phyloP scores from a whole-genome alignment of 1,140 invertebrate genomes.

The Caenorhabditis remanei region DNA sequence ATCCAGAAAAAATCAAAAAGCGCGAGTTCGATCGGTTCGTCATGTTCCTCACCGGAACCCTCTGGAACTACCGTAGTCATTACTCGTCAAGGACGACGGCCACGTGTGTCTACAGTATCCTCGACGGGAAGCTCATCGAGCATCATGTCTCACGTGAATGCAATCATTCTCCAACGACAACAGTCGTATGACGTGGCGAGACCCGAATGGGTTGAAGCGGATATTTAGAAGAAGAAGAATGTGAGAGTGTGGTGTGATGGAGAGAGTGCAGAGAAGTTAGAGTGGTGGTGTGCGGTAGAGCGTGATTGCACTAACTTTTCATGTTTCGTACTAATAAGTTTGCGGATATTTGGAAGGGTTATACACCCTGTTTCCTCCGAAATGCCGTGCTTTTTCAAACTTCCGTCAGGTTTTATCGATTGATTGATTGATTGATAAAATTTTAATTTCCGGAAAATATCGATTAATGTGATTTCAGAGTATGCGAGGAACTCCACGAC shows the following conservation, averaged over 20 bases:
- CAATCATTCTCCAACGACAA: background rate
- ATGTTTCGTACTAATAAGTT: too few relatives aligned
- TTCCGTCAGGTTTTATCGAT: too few relatives aligned
- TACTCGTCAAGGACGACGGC: background rate
- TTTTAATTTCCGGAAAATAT: background rate
- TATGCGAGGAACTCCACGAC: slow-evolving; percentile 58
- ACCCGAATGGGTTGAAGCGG: slow-evolving; percentile 19
- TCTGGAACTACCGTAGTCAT: background rate
- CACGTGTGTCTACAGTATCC: slow-evolving; percentile 32
- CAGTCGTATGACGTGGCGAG: slow-evolving; percentile 25
- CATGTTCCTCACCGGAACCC: background rate
- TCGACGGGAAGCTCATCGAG: background rate
- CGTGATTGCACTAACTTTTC: background rate
- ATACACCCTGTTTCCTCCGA: too few relatives aligned
- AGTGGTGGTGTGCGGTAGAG: too few relatives aligned
- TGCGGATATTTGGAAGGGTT: too few relatives aligned
- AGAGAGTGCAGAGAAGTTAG: slow-evolving; percentile 17
- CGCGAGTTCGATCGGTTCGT: slow-evolving; percentile 38
- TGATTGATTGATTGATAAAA: background rate
- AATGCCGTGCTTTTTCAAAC: too few relatives aligned
- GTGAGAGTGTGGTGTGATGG: background rate
- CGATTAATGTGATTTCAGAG: slow-evolving; percentile 37
- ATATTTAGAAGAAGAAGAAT: background rate
- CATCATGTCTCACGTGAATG: background rate
- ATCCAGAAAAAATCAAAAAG: slow-evolving; percentile 52